phyloP scores from a whole-genome alignment of 2,797 vertebrate genomes.

The Gymnoscopelus microlampas region DNA sequence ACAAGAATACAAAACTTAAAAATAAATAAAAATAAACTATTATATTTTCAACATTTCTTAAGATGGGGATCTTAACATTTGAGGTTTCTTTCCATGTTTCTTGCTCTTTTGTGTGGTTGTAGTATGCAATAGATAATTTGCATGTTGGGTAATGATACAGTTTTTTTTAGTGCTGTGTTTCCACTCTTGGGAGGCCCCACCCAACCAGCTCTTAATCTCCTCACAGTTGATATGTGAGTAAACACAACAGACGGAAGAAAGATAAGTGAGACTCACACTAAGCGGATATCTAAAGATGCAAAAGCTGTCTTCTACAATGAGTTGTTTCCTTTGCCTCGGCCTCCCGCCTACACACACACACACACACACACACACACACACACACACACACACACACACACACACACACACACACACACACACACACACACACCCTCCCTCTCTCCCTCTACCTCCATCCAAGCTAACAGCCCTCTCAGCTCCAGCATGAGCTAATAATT shows the following conservation, averaged over 20 bases:
- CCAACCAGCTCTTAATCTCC: background rate
- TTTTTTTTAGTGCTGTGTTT: background rate
- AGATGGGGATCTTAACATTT: too few species aligned
- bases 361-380: slow-evolving; percentile 33
- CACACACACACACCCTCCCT: background rate
- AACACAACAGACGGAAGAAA: background rate
- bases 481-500: slow-evolving; percentile 61
- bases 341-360: slow-evolving; percentile 15
- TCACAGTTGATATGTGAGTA: background rate
- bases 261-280: background rate
- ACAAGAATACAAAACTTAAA: too few species aligned
- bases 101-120: too few species aligned
- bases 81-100: too few species aligned
- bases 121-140: too few species aligned
- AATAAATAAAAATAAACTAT: too few species aligned
- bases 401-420: slow-evolving; percentile 8
- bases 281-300: slow-evolving; percentile 20
- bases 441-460: slow-evolving; percentile 14
- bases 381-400: slow-evolving; percentile 17
- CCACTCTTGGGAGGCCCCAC: background rate
- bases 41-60: too few species aligned
- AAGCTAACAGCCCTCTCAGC: slow-evolving; percentile 56
- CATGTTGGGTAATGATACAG: too few species aligned
- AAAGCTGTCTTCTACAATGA: slow-evolving; percentile 18
- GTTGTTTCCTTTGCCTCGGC: slow-evolving; percentile 17